Evolutionary conservation across 2,888 invertebrate genomes (phyloP).

Genomic region (Hemicrepidius hirtus): DNA sequence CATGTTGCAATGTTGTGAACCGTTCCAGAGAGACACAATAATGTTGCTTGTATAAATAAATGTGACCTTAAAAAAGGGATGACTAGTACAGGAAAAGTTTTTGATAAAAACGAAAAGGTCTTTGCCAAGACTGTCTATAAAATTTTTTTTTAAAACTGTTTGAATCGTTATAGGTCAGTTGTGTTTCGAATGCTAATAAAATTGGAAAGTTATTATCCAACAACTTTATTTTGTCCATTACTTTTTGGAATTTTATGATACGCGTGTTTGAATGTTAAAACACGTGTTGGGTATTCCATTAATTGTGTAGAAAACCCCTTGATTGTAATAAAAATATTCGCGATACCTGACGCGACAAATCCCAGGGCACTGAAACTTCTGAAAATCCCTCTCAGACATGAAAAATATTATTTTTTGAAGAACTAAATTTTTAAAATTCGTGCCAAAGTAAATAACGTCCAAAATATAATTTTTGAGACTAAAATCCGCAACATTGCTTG

Average conservation of each 20-base stretch:
- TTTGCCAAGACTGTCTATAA: slow-evolving; percentile 37
- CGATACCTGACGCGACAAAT: no score
- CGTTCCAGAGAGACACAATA: slow-evolving; percentile 8
- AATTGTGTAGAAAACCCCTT: no score
- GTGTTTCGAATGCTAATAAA: slow-evolving; percentile 5
- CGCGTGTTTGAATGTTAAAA: slow-evolving; percentile 2
- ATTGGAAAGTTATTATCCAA: not conserved
- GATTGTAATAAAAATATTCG: no score
- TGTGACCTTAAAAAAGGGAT: not conserved
- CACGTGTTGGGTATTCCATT: not conserved
- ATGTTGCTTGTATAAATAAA: slow-evolving; percentile 36
- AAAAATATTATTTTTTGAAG: no score
- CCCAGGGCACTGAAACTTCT: no score
- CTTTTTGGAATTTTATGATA: no score
- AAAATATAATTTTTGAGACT: no score
- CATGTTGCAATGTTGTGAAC: slow-evolving; percentile 20
- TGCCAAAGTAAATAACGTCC: no score
- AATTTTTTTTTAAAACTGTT: not conserved
- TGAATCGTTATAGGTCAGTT: not conserved
- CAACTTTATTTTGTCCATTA: not conserved
- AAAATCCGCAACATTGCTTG: no score
- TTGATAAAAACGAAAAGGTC: slow-evolving; percentile 34
- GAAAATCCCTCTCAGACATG: no score
- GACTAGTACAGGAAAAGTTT: not conserved
- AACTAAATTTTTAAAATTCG: no score